Conservation (phyloP, 2,888 invertebrate genomes). For the Acanthosoma haemorrhoidale region DNA sequence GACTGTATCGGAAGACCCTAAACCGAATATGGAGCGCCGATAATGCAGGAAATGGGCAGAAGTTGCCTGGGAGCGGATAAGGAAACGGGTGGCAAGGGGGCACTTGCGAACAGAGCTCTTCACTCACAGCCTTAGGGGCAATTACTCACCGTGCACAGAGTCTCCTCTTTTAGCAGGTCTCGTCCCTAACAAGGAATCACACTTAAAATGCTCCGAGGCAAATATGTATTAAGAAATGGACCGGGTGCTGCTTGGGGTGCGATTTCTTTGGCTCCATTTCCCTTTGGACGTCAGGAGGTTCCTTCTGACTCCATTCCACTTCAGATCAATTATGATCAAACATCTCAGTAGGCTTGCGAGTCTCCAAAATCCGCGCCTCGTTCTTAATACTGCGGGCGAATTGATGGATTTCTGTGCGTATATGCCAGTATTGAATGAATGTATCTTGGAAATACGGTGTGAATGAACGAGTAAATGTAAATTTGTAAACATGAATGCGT, state of each 20-base stretch:
- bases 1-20: too few species aligned
- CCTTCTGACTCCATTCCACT: too few species aligned
- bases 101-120: slow-evolving; percentile 18
- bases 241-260: not conserved
- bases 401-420: too few species aligned
- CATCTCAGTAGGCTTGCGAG: too few species aligned
- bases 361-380: too few species aligned
- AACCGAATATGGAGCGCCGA: not conserved
- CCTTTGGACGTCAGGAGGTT: too few species aligned
- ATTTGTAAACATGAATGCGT: too few species aligned
- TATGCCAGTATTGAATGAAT: too few species aligned
- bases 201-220: not conserved
- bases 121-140: not conserved
- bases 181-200: not conserved
- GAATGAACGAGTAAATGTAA: too few species aligned
- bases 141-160: not conserved
- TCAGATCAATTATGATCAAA: too few species aligned
- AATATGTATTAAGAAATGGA: not conserved
- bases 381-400: too few species aligned
- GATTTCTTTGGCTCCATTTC: not conserved
- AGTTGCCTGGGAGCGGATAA: slow-evolving; percentile 3
- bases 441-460: too few species aligned
- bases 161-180: not conserved
- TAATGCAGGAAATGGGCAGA: slow-evolving; percentile 2
- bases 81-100: not conserved